These are phyloP conservation scores for Chamaea fasciata DNA, from an alignment of 2,113 vertebrate genomes.

Conservation along the genomic window DNA sequence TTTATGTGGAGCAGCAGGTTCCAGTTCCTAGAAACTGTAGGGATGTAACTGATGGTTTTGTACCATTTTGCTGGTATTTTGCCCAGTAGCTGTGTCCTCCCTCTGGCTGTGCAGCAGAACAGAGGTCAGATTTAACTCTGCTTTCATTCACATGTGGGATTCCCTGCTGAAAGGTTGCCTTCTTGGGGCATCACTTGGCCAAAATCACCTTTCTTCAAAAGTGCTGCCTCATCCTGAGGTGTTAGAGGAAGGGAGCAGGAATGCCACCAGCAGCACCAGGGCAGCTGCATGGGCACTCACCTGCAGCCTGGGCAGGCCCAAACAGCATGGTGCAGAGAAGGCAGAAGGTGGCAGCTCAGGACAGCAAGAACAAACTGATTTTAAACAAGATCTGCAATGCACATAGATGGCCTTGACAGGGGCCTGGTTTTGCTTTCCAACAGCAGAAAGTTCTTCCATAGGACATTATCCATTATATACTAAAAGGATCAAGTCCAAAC, in stretches of 20 bases:
- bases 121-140: not conserved
- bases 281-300: not conserved
- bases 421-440: not conserved
- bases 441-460: not conserved
- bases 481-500: not conserved
- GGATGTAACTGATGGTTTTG: not conserved
- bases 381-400: not conserved
- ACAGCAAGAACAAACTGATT: not conserved
- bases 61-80: not conserved
- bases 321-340: not conserved
- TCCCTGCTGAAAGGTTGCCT: not conserved
- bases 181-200: not conserved
- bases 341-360: not conserved
- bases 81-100: not conserved
- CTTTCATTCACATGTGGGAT: not conserved
- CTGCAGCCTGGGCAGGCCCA: not conserved
- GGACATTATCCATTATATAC: not conserved
- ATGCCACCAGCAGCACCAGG: accelerated
- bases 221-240: not conserved
- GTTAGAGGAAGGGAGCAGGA: not conserved
- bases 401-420: not conserved
- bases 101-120: not conserved
- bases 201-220: not conserved
- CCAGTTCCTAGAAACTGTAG: not conserved
- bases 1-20: not conserved